A percentile compares a stretch with the other conserved stretches of the same genome.
Evolutionary conservation across 2,113 vertebrate genomes (phyloP).

Genomic region (Misgurnus anguillicaudatus): DNA sequence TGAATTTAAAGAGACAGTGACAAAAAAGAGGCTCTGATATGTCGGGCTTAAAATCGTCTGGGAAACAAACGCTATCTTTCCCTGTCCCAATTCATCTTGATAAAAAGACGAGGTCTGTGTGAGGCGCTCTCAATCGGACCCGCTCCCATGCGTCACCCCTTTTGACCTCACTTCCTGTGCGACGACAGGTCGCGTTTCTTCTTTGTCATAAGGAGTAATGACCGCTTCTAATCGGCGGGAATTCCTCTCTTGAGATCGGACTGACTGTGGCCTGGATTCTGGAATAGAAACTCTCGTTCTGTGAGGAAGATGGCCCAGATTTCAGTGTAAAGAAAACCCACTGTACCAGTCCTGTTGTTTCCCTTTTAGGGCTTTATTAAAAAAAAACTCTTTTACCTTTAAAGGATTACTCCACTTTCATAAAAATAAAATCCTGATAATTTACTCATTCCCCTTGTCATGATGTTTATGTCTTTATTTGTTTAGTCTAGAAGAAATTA

Average conservation of each 20-base stretch:
- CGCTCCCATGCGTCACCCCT: not conserved
- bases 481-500: too few relatives aligned
- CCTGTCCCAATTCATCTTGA: slow-evolving; percentile 25
- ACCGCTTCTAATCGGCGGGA: slow-evolving; percentile 52
- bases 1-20: slow-evolving; percentile 5
- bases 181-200: slow-evolving; percentile 31
- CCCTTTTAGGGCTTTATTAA: not conserved
- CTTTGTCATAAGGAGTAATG: slow-evolving; percentile 49
- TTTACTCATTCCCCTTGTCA: too few relatives aligned
- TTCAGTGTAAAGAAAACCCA: not conserved
- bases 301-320: slow-evolving; percentile 23
- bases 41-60: slow-evolving; percentile 12
- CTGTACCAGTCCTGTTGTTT: not conserved
- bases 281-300: slow-evolving; percentile 45
- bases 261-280: slow-evolving; percentile 16
- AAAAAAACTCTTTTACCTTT: too few relatives aligned
- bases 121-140: slow-evolving; percentile 28
- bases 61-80: slow-evolving; percentile 8
- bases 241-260: slow-evolving; percentile 45
- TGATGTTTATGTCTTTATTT: too few relatives aligned
- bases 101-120: slow-evolving; percentile 38
- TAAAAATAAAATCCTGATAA: too few relatives aligned
- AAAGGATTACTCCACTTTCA: too few relatives aligned
- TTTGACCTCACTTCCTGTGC: slow-evolving; percentile 37
- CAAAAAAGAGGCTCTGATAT: slow-evolving; percentile 3